Conservation (phyloP, 2,888 invertebrate species). For the Escarpia spicata region DNA sequence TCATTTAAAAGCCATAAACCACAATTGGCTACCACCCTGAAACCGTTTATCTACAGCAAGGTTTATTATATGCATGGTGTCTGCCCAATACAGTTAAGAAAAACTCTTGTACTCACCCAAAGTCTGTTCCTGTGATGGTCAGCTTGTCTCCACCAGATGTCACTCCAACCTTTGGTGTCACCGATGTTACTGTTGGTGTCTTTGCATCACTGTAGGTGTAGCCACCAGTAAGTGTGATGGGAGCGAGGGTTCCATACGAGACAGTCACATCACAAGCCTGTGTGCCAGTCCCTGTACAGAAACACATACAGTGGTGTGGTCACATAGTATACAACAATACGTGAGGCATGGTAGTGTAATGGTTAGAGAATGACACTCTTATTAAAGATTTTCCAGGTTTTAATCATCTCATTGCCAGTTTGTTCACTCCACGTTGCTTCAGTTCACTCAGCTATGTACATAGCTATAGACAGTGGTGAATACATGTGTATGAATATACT, state of each 20-base stretch:
- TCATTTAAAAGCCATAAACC: too few relatives aligned
- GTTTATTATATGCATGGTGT: too few relatives aligned
- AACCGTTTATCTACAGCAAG: too few relatives aligned
- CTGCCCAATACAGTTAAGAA: neutral
- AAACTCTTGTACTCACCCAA: conserved; percentile 41
- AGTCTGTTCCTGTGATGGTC: conserved; percentile 54
- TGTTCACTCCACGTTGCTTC: too few relatives aligned
- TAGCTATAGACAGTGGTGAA: too few relatives aligned
- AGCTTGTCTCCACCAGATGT: conserved; percentile 54
- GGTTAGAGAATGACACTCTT: too few relatives aligned
- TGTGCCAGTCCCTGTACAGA: neutral
- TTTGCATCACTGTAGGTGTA: conserved; percentile 40
- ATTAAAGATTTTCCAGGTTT: too few relatives aligned
- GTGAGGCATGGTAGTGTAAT: too few relatives aligned
- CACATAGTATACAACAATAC: neutral
- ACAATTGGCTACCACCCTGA: too few relatives aligned
- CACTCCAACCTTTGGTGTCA: conserved; percentile 50
- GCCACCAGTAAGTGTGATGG: neutral
- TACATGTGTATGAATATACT: too few relatives aligned
- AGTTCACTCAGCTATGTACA: too few relatives aligned
- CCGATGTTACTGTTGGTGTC: conserved; percentile 48
- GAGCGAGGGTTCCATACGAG: neutral
- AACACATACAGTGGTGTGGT: neutral
- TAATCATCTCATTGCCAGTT: too few relatives aligned
- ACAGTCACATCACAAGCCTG: neutral